Evolutionary conservation across 1,140 invertebrate species (phyloP), one percentile per base, ranked within the genome.

Genomic region (Gonioctena quinquepunctata): DNA sequence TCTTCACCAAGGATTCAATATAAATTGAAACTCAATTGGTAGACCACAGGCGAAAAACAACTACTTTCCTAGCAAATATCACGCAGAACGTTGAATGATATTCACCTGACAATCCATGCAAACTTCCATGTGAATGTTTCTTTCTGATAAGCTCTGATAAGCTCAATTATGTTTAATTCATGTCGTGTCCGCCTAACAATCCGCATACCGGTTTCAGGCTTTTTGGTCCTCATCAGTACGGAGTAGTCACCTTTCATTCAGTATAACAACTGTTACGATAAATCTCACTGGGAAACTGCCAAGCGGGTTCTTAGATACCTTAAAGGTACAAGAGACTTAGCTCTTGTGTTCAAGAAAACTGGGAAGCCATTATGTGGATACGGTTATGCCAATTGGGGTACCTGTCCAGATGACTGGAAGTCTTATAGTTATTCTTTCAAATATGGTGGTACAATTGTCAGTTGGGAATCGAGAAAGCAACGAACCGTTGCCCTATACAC

Each of bases 181-280:
- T n/a, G n/a, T n/a, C n/a, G n/a, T n/a, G n/a, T 83, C 3, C 68
- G 85, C 84, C 84, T 42, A 83, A 85, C 72, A 82, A 85, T 19
- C 49, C 78, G 1, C 83, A 74, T 76, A n/a, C n/a, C n/a, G n/a
- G n/a, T n/a, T n/a, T n/a, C n/a, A n/a, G n/a, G 72, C 79, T n/a
- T n/a, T n/a, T n/a, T n/a, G n/a, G n/a, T n/a, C n/a, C n/a, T n/a
- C n/a, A n/a, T n/a, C n/a, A n/a, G n/a, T n/a, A n/a, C n/a, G n/a
- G n/a, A n/a, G 19, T 48, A 21, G 79, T 83, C 0, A 77, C 69
- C 61, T 66, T 73, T 18, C 54, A 80, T 77, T 52, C 79, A 81
- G 66, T 83, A 76, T 68, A 80, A 77, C 23, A 76, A 75, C 13
- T 33, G 22, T 25, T 79, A 62, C 54, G 74, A 73, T 81, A 79